Evolutionary conservation across 2,797 vertebrate genomes (phyloP), one percentile per base, ranked within the genome.

Genomic region (Chaenodraco wilsoni): DNA sequence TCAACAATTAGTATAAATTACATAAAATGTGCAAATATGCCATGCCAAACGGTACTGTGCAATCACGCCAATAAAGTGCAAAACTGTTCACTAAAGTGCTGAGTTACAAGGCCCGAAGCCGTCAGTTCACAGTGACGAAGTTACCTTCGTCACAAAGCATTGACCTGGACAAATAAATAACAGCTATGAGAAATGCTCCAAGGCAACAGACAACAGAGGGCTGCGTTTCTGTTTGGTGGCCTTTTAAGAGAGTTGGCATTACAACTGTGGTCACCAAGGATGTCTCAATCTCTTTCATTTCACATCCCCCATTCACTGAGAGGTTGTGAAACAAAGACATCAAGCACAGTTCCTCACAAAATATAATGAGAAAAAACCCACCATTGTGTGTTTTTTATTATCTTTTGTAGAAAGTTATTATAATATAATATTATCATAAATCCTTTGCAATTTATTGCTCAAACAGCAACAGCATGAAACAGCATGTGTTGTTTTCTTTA

Each of bases 281-380:
- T 90, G 62, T 69, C 83, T 82, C 84, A 87, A 81, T 84, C 67
- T 37, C 48, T 21, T 60, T 85, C 48, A 57, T 76, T 82, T 82
- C 70, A 64, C 56, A 63, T 82, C 71, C 79, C 57, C 59, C 59
- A 27, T 48, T 40, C 58, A 31, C 67, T 59, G 49, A 65, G 3
- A 31, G 50, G 51, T 90, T 84, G 86, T 80, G 87, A 87, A 90
- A 92, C 64, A 37, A 9, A 60, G 19, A 83, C 88, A 92, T 90
- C 90, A 79, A 89, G 89, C 87, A 91, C 82, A 82, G 9, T 64
- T 9, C 23, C 54, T n/a, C 65, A 86, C 79, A 88, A 84, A 83
- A 79, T 73, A 64, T 49, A 27, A 33, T 50, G 58, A 41, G 27
- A 9, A 68, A 59, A 46, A 43, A 11, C 57, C 4, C 27, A 23